Evolutionary conservation across 1,140 invertebrate species (phyloP).

Genomic region (Heterodera schachtii): DNA sequence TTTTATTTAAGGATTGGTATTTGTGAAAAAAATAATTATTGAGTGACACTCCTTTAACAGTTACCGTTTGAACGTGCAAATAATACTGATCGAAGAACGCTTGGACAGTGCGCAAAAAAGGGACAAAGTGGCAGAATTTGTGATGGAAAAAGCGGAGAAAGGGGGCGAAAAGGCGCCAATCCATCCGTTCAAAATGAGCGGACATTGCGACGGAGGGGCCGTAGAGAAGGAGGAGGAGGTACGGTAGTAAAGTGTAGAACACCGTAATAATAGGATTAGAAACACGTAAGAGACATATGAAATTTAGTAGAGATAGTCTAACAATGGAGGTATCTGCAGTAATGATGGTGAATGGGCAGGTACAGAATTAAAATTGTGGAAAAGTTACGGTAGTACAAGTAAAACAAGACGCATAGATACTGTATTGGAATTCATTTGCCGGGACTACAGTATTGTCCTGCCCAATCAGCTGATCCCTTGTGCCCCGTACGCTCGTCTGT

Average conservation of each 20-base stretch:
- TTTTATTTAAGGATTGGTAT: no score
- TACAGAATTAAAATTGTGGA: no score
- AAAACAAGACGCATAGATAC: no score
- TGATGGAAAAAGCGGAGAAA: not conserved
- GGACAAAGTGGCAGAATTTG: not conserved
- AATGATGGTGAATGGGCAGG: no score
- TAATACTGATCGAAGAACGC: not conserved
- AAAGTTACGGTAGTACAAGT: no score
- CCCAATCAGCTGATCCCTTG: not conserved
- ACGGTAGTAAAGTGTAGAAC: no score
- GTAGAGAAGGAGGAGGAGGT: not conserved
- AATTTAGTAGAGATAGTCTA: no score
- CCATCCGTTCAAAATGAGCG: not conserved
- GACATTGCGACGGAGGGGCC: not conserved
- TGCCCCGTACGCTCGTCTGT: not conserved
- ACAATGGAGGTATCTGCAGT: no score
- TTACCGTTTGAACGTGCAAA: not conserved
- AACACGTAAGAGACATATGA: no score
- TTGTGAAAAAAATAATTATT: no score
- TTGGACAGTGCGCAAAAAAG: not conserved
- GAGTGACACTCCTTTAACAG: not conserved
- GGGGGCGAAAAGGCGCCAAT: constrained; percentile 1
- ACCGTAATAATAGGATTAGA: no score
- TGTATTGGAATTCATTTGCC: not conserved
- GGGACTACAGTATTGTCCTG: no score